phyloP scores from a whole-genome alignment of 1,140 invertebrate genomes.

The Panagrolaimus sp. region DNA sequence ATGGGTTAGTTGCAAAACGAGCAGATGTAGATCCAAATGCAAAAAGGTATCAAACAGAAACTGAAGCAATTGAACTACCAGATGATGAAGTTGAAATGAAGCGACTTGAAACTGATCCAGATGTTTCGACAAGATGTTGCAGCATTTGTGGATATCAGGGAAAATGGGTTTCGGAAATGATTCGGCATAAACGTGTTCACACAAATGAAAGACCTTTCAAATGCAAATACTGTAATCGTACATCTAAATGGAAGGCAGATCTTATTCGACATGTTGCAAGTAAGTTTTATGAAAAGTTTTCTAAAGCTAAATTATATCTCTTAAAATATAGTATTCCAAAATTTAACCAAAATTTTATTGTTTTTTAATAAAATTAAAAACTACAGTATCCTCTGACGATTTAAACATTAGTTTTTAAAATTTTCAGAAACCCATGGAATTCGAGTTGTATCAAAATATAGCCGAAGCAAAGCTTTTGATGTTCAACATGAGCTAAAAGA shows the following conservation, averaged over 20 bases:
- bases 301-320: not conserved
- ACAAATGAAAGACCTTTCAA: slow-evolving; percentile 58
- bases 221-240: slow-evolving; percentile 55
- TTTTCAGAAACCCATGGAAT: slow-evolving; percentile 57
- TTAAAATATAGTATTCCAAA: not conserved
- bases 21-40: slow-evolving; percentile 49
- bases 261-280: slow-evolving; percentile 57
- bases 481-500: slow-evolving; percentile 18
- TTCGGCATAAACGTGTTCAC: slow-evolving; percentile 56
- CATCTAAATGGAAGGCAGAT: slow-evolving; percentile 58
- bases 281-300: slow-evolving; percentile 29
- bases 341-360: too few species aligned
- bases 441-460: slow-evolving; percentile 57
- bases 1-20: slow-evolving; percentile 53
- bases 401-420: not conserved
- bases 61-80: slow-evolving; percentile 55
- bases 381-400: not conserved
- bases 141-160: slow-evolving; percentile 58
- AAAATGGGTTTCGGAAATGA: slow-evolving; percentile 58
- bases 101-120: slow-evolving; percentile 55
- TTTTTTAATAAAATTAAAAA: not conserved
- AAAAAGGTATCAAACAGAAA: slow-evolving; percentile 52
- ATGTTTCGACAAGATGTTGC: slow-evolving; percentile 55
- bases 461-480: slow-evolving; percentile 52
- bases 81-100: slow-evolving; percentile 56